Conservation (phyloP, 2,113 vertebrate genomes). For the Nesogale talazaci region DNA sequence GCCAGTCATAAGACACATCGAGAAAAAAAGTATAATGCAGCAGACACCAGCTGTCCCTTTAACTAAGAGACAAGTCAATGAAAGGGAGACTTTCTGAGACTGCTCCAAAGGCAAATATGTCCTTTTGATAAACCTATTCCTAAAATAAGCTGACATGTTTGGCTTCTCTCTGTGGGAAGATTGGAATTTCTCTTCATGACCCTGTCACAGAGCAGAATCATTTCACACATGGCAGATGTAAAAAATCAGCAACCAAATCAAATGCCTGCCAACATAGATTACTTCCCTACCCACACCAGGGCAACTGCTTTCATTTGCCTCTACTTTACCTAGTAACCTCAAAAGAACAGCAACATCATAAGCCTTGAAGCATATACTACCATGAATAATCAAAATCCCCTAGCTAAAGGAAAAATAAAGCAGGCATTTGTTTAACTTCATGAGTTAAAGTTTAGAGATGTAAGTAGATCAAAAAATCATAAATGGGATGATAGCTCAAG, state of each 20-base stretch:
- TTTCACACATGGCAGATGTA: slow-evolving; percentile 29
- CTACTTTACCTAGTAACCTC: background rate
- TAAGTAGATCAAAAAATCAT: background rate
- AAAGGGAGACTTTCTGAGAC: slow-evolving; percentile 36
- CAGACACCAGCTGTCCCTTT: slow-evolving; percentile 9
- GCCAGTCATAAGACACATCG: background rate
- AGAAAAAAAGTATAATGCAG: slow-evolving; percentile 21
- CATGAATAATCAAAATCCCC: background rate
- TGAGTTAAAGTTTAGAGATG: background rate
- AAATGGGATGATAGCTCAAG: background rate
- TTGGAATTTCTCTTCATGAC: slow-evolving; percentile 59
- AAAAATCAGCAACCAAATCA: slow-evolving; percentile 26
- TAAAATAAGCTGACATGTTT: slow-evolving; percentile 64
- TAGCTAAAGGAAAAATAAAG: background rate
- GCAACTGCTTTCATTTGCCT: background rate
- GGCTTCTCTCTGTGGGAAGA: slow-evolving; percentile 19
- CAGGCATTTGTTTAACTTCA: background rate
- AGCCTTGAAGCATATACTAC: background rate
- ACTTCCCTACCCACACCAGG: background rate
- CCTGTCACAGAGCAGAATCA: background rate
- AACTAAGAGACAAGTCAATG: slow-evolving; percentile 10
- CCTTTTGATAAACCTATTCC: slow-evolving; percentile 38
- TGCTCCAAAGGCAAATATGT: slow-evolving; percentile 39
- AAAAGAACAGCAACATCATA: background rate
- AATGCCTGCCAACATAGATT: background rate